phyloP scores from a whole-genome alignment of 64 coral and sea anemone genomes.

The Trachythela sp. region DNA sequence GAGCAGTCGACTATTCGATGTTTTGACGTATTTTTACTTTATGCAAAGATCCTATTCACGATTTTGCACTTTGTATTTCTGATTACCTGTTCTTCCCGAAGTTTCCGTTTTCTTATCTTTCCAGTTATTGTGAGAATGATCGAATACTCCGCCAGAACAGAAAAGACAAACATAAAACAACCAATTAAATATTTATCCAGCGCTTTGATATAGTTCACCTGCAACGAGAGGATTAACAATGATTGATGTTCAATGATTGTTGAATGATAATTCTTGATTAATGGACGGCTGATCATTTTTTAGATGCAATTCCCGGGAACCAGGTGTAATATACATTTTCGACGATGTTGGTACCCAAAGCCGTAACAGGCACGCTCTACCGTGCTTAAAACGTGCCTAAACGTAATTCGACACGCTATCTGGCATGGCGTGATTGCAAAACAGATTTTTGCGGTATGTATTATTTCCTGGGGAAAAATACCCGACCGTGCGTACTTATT shows the following conservation, averaged over 20 bases:
- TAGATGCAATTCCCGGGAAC: no score
- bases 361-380: no score
- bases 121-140: slow-evolving; percentile 42
- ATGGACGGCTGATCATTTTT: background rate
- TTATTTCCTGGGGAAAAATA: no score
- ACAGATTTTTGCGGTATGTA: no score
- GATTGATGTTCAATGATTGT: background rate
- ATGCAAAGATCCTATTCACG: background rate
- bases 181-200: slow-evolving; percentile 95
- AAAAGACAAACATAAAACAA: slow-evolving; percentile 93
- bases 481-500: no score
- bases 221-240: background rate
- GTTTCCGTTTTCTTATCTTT: background rate
- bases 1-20: no score
- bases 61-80: background rate
- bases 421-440: no score
- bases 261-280: background rate
- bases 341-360: no score
- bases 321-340: no score
- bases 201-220: slow-evolving; percentile 97
- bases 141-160: slow-evolving; percentile 74
- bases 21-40: no score
- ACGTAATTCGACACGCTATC: no score
- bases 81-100: background rate
- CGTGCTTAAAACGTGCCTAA: no score